Evolutionary conservation across 2,113 vertebrate species (phyloP).

Genomic region (Pyxicephalus adspersus): DNA sequence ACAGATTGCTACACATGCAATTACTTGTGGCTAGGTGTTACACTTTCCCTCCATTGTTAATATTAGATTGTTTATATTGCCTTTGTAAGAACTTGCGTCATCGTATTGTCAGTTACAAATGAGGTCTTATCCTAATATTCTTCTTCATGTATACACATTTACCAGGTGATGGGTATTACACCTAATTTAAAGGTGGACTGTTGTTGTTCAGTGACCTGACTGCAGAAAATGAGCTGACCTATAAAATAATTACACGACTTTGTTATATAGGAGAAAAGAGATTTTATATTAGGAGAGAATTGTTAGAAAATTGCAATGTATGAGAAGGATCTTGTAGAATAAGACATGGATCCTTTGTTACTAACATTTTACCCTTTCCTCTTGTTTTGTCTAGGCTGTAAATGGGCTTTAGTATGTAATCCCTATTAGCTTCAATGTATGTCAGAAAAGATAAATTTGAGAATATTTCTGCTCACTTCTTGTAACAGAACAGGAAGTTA

Average conservation of each 20-base stretch:
- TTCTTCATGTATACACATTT: background rate
- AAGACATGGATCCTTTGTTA: no score
- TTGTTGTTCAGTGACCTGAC: constrained; percentile 1
- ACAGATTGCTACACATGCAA: background rate
- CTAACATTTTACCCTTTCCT: no score
- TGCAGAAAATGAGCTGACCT: constrained; percentile 8
- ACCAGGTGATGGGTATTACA: background rate
- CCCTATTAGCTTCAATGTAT: no score
- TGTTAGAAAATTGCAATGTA: background rate
- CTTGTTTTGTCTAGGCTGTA: no score
- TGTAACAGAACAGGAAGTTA: no score
- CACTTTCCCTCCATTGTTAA: constrained; percentile 9
- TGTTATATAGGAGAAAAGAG: no score
- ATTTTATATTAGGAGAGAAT: no score
- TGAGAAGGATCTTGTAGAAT: no score
- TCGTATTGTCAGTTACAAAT: constrained; percentile 1
- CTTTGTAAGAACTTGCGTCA: background rate
- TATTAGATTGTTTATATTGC: background rate
- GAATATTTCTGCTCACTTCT: no score
- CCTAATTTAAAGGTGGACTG: background rate
- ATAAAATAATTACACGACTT: background rate
- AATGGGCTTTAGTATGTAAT: no score
- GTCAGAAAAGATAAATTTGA: no score
- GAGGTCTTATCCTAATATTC: constrained; percentile 18
- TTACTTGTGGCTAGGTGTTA: background rate